Conservation (phyloP, 2,797 vertebrate genomes). For the Hippoglossus hippoglossus region DNA sequence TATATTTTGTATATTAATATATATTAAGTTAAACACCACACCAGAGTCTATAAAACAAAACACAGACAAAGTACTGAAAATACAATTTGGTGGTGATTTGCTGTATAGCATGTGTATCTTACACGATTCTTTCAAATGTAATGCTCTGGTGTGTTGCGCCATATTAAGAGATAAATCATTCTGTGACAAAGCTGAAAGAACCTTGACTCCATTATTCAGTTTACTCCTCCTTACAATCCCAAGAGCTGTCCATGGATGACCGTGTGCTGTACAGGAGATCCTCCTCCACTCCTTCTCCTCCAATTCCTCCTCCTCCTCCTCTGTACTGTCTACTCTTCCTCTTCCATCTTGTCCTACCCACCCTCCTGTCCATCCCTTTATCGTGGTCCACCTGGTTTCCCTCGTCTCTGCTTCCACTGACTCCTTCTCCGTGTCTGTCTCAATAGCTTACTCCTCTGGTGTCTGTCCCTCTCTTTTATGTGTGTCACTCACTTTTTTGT, state of each 20-base stretch:
- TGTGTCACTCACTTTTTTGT: conserved; percentile 51
- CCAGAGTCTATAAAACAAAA: too few species aligned
- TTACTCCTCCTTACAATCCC: conserved; percentile 18
- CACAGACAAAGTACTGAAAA: too few species aligned
- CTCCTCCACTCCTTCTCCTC: conserved; percentile 5
- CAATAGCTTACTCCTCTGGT: conserved; percentile 25
- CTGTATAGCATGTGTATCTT: neutral
- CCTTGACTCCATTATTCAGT: conserved; percentile 17
- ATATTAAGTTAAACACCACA: too few species aligned
- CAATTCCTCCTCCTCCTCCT: conserved; percentile 1
- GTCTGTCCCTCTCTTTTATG: conserved; percentile 31
- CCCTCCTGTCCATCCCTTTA: conserved; percentile 1
- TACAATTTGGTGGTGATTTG: conserved; percentile 2
- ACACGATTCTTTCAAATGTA: conserved; percentile 20
- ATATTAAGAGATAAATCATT: conserved; percentile 38
- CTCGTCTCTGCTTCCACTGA: conserved; percentile 6
- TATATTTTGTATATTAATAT: too few species aligned
- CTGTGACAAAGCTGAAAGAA: conserved; percentile 31
- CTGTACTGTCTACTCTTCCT: conserved; percentile 2
- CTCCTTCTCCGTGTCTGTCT: conserved; percentile 18
- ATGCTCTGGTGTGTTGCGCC: neutral
- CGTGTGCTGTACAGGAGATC: conserved; percentile 13
- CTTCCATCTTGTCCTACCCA: conserved; percentile 20
- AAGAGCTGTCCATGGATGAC: conserved; percentile 12
- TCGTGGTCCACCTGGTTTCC: conserved; percentile 7